Conservation (phyloP, 2,888 invertebrate species). For the Lordiphosa fenestrarum region DNA sequence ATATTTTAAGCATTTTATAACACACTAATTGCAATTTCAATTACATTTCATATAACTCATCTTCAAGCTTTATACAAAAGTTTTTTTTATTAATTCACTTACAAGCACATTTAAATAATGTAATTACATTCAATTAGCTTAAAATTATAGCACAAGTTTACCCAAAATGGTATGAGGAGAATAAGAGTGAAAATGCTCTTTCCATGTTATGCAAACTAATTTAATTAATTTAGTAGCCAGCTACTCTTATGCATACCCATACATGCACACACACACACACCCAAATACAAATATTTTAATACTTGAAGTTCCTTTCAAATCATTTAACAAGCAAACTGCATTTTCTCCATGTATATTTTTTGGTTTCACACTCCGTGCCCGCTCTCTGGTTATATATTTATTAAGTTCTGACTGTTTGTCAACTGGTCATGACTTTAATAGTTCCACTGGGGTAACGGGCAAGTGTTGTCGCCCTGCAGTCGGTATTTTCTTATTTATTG, state of each 20-base stretch:
- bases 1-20: no score
- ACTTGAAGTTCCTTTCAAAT: neutral
- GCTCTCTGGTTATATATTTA: constrained; percentile 5
- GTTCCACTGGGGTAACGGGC: constrained; percentile 9
- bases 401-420: constrained; percentile 7
- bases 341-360: constrained; percentile 1
- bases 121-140: constrained; percentile 10
- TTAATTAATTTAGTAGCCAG: neutral
- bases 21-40: neutral
- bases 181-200: neutral
- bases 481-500: constrained; percentile 18
- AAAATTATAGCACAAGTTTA: constrained; percentile 18
- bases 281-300: constrained; percentile 1
- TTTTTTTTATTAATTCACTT: constrained; percentile 29
- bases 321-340: neutral
- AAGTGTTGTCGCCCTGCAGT: constrained; percentile 1
- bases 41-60: neutral
- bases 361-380: constrained; percentile 14
- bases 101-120: constrained; percentile 28
- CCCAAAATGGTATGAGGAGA: neutral
- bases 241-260: neutral
- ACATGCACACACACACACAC: neutral
- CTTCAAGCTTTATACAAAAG: constrained; percentile 20
- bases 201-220: constrained; percentile 17
- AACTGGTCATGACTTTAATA: constrained; percentile 2